Evolutionary conservation across 2,888 invertebrate genomes (phyloP).

Genomic region (Calephelis perditalis): DNA sequence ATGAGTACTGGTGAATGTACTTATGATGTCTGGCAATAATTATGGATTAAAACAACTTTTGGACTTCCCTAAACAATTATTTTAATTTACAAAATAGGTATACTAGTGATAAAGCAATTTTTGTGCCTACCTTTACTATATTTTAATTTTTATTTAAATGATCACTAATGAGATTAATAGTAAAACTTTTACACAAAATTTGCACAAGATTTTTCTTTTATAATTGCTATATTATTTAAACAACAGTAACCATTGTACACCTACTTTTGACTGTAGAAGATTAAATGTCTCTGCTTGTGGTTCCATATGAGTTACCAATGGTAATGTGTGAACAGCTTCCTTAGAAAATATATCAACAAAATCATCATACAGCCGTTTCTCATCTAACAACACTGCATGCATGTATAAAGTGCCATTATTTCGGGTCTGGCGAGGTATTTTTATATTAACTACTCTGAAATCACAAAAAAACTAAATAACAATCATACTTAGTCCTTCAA

Average conservation of each 20-base stretch:
- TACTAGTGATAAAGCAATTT: no score
- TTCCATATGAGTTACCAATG: constrained; percentile 84
- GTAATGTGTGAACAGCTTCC: constrained; percentile 80
- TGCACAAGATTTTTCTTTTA: no score
- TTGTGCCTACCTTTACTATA: no score
- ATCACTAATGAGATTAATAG: no score
- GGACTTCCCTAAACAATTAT: no score
- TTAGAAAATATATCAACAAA: constrained; percentile 79
- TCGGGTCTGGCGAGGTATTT: constrained; percentile 85
- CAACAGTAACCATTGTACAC: not conserved
- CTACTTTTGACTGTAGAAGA: constrained; percentile 71
- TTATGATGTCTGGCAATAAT: no score
- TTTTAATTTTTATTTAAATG: no score
- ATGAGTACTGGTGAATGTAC: no score
- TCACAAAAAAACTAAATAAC: constrained; percentile 21
- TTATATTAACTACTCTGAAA: constrained; percentile 81
- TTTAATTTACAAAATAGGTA: no score
- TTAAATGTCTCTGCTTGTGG: constrained; percentile 88
- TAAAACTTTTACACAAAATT: no score
- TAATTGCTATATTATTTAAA: no score
- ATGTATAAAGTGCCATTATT: constrained; percentile 91
- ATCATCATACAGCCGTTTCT: constrained; percentile 63
- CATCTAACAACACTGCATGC: constrained; percentile 82
- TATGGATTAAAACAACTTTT: no score
- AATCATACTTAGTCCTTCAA: not conserved